These are phyloP conservation scores for Prionailurus bengalensis DNA, from an alignment of 2,113 vertebrate genomes.

Conservation along the genomic window DNA sequence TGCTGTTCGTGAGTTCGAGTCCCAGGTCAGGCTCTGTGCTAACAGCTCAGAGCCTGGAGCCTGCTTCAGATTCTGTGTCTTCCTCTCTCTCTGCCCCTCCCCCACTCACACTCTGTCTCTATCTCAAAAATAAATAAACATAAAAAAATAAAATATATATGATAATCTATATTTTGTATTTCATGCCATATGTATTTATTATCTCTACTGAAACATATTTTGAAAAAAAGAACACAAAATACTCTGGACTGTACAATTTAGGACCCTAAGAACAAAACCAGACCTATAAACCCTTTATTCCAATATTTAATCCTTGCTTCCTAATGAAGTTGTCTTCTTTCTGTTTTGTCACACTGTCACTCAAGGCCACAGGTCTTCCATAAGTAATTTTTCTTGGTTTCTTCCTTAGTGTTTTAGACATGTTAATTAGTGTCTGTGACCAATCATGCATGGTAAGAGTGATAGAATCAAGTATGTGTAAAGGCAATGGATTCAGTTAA, in stretches of 20 bases:
- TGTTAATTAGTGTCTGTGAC: not conserved
- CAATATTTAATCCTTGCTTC: slow-evolving; percentile 16
- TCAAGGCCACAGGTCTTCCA: not conserved
- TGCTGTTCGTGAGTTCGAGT: no score
- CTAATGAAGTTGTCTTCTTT: not conserved
- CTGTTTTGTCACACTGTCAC: not conserved
- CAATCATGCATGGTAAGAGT: not conserved
- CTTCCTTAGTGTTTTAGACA: not conserved
- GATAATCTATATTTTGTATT: not conserved
- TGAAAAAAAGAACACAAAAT: not conserved
- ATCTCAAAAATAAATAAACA: no score
- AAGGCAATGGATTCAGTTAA: not conserved
- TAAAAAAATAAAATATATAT: no score
- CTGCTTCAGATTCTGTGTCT: no score
- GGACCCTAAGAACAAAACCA: not conserved
- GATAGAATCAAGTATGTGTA: not conserved
- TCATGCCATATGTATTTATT: not conserved
- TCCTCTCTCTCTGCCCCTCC: no score
- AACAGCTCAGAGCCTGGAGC: no score
- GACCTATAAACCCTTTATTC: not conserved
- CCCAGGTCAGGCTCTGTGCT: no score
- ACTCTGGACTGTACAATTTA: not conserved
- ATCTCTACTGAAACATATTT: not conserved
- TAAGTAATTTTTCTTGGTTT: not conserved
- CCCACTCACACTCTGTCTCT: no score